Percentiles rank a stretch among this genome's conserved stretches.
Conservation (phyloP, 2,113 vertebrate genomes). For the Trinectes maculatus region DNA sequence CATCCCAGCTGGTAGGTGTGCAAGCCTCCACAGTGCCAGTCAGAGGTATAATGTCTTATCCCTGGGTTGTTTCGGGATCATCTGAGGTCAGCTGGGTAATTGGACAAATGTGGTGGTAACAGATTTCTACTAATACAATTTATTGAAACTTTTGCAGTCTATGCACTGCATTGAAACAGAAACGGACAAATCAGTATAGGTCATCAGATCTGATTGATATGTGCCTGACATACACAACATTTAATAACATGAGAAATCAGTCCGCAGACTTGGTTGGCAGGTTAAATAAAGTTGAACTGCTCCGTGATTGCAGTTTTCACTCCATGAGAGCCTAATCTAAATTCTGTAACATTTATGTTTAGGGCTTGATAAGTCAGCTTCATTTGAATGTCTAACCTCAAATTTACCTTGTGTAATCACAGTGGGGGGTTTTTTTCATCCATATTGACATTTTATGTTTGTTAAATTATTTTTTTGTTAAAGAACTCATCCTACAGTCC, state of each 20-base stretch:
- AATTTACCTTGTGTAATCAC: not conserved
- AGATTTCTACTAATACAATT: conserved; percentile 48
- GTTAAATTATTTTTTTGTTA: no score
- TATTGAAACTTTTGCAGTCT: conserved; percentile 35
- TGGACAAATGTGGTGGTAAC: conserved; percentile 51
- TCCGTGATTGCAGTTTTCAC: not conserved
- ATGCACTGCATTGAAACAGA: not conserved
- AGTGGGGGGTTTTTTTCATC: not conserved
- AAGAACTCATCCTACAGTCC: no score
- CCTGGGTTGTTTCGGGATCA: conserved; percentile 20
- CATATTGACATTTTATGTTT: no score
- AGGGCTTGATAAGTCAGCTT: not conserved
- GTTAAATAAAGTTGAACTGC: not conserved
- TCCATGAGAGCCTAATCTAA: not conserved
- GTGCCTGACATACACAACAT: conserved; percentile 1
- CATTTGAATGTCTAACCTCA: no score
- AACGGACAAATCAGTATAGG: conserved; percentile 23
- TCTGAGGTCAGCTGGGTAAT: conserved; percentile 58
- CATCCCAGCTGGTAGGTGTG: conserved; percentile 26
- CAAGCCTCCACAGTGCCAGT: conserved; percentile 12
- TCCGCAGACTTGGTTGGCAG: not conserved
- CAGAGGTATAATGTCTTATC: conserved; percentile 30
- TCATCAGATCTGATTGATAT: conserved; percentile 32
- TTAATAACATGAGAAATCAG: conserved; percentile 3
- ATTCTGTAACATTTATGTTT: not conserved